Percentiles rank a stretch among this genome's conserved stretches.
Conservation (phyloP, 2,113 vertebrate species). For the Gila orcuttii region DNA sequence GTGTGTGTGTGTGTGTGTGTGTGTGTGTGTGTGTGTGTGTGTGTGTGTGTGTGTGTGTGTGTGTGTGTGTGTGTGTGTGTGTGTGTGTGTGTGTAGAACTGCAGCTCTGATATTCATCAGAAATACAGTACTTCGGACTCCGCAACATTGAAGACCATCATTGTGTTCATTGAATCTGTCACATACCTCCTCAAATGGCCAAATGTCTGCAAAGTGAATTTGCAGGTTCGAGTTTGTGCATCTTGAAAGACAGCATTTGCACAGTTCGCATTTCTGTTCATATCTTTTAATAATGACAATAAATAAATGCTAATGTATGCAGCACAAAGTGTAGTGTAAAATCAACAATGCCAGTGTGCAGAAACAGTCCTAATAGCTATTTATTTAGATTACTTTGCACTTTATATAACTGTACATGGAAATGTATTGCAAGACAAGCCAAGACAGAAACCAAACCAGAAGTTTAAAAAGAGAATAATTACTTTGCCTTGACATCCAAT, state of each 20-base stretch:
- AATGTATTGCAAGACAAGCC: background rate
- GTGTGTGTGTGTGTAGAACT: too few species aligned
- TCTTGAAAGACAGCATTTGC: background rate
- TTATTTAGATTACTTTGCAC: background rate
- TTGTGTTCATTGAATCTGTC: background rate
- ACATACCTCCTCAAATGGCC: background rate
- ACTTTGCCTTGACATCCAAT: slow-evolving; percentile 53
- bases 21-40: too few species aligned
- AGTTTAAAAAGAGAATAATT: slow-evolving; percentile 46
- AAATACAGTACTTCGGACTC: background rate
- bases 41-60: too few species aligned
- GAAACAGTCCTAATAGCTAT: background rate
- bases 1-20: too few species aligned
- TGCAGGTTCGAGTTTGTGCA: background rate
- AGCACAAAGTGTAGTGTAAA: background rate
- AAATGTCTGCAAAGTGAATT: background rate
- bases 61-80: too few species aligned
- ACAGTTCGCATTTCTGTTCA: background rate
- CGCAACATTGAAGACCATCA: background rate
- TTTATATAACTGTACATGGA: background rate
- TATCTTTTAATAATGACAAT: background rate
- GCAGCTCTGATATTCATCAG: background rate
- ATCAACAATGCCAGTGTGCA: background rate
- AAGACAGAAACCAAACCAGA: slow-evolving; percentile 15
- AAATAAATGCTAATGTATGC: background rate